These are phyloP conservation scores for Cacatua alba DNA, from an alignment of 2,113 vertebrate genomes.

Conservation along the genomic window DNA sequence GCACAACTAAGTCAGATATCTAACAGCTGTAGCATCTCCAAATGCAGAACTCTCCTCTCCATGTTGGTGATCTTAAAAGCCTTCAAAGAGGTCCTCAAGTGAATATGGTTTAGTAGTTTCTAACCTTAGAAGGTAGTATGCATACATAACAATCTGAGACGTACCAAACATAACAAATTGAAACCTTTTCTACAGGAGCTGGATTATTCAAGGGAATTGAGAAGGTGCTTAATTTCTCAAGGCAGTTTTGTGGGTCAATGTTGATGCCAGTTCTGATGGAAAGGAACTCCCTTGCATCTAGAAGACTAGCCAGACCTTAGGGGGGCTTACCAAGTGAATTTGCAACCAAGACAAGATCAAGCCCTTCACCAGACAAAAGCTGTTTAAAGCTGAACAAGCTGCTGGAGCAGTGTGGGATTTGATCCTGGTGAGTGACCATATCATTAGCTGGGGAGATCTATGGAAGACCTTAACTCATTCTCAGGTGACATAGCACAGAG, in stretches of 20 bases:
- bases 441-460: not conserved
- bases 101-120: not conserved
- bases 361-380: not conserved
- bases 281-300: not conserved
- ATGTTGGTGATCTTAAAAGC: not conserved
- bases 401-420: not conserved
- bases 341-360: not conserved
- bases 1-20: not conserved
- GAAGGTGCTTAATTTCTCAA: not conserved
- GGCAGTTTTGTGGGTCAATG: not conserved
- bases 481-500: not conserved
- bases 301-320: not conserved
- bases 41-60: not conserved
- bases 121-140: not conserved
- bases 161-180: not conserved
- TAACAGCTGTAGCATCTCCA: not conserved
- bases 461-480: not conserved
- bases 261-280: rapidly evolving
- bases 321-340: not conserved
- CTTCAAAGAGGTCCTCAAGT: not conserved
- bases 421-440: not conserved
- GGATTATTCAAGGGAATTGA: not conserved
- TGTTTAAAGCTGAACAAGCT: not conserved
- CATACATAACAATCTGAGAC: not conserved
- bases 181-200: not conserved